phyloP scores from a whole-genome alignment of 2,113 vertebrate genomes.

The Rhynchopsitta pachyrhyncha region DNA sequence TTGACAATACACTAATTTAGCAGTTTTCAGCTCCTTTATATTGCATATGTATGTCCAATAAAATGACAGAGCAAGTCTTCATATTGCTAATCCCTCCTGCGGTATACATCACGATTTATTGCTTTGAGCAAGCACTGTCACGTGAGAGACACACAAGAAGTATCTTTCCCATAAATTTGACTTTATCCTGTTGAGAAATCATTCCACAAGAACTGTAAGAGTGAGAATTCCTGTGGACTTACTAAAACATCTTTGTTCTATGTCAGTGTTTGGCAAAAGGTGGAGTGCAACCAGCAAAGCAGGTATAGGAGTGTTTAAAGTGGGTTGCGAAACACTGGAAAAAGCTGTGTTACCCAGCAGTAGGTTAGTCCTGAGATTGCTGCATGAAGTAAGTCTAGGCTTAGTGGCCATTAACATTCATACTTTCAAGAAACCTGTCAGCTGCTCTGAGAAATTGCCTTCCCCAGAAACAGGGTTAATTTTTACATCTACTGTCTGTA shows the following conservation, averaged over 20 bases:
- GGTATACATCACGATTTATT: background rate
- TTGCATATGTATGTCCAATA: background rate
- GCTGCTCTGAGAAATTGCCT: background rate
- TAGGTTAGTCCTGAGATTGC: background rate
- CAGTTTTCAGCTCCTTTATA: background rate
- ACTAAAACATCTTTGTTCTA: background rate
- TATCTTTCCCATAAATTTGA: background rate
- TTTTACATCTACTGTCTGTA: background rate
- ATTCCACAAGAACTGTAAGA: background rate
- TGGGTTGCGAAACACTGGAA: background rate
- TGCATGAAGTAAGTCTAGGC: background rate
- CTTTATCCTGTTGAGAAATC: background rate
- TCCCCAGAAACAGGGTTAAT: background rate
- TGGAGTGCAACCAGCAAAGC: background rate
- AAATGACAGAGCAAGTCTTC: background rate
- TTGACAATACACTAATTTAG: background rate
- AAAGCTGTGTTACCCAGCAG: background rate
- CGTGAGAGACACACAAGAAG: fast-evolving
- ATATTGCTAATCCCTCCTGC: background rate
- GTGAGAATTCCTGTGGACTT: background rate
- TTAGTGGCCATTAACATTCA: background rate
- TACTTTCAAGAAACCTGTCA: background rate
- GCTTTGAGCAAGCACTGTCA: background rate
- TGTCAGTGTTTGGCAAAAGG: background rate
- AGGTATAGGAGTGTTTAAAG: background rate